These are phyloP conservation scores for Psittacara wagleri DNA, from an alignment of 2,113 vertebrate genomes.

Conservation along the genomic window DNA sequence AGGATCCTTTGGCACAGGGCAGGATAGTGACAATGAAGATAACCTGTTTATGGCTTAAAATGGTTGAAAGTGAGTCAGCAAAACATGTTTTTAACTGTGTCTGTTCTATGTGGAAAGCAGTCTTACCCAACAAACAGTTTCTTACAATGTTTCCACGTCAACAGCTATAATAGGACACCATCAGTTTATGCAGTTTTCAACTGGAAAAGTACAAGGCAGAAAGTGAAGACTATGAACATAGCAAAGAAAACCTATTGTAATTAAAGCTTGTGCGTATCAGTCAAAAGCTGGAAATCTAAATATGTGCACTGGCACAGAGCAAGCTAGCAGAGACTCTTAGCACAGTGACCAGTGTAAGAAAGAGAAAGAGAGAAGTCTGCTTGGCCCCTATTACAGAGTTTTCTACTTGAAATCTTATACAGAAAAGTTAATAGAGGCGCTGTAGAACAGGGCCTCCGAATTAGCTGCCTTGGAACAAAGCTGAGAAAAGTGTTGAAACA, in stretches of 20 bases:
- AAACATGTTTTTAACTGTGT: constrained; percentile 19
- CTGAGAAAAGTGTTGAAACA: neutral
- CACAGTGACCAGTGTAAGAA: neutral
- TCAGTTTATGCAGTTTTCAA: neutral
- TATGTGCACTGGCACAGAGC: neutral
- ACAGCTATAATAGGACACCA: neutral
- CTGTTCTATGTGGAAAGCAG: constrained; percentile 1
- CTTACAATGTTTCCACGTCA: constrained; percentile 53
- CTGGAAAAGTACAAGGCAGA: constrained; percentile 2
- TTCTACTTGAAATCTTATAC: neutral
- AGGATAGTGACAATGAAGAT: neutral
- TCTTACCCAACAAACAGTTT: neutral
- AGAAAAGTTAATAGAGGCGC: neutral
- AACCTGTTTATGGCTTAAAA: constrained; percentile 47
- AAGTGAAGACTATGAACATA: neutral
- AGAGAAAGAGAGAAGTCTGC: neutral
- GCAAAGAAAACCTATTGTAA: neutral
- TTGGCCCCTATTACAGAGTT: neutral
- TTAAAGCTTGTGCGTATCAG: neutral
- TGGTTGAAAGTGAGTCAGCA: constrained; percentile 54
- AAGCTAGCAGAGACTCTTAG: neutral
- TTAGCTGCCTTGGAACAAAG: neutral
- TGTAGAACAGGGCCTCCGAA: neutral
- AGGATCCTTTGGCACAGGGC: rapidly evolving
- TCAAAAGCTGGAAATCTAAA: neutral